Evolutionary conservation across 2,888 invertebrate genomes (phyloP).

Genomic region (Agriopis leucophaearia): DNA sequence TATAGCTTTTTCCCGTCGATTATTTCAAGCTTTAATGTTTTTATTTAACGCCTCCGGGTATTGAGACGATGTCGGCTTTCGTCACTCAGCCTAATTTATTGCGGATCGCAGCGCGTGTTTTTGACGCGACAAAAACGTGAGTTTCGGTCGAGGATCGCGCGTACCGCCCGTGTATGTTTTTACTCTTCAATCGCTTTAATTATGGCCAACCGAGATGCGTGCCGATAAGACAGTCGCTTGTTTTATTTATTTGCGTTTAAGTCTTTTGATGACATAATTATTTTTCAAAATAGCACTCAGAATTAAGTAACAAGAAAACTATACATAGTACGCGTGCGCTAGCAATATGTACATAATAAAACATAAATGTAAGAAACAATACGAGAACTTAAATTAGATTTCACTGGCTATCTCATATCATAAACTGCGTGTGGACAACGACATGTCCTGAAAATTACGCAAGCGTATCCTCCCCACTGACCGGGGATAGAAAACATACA

Average conservation of each 20-base stretch:
- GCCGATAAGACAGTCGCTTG: conserved; percentile 37
- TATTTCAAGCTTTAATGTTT: conserved; percentile 85
- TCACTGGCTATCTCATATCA: conserved; percentile 54
- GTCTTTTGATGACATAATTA: conserved; percentile 40
- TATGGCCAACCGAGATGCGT: conserved; percentile 67
- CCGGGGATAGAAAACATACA: conserved; percentile 77
- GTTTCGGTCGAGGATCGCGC: conserved; percentile 63
- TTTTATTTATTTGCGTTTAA: conserved; percentile 40
- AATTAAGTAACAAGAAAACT: no score
- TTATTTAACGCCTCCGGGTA: conserved; percentile 82
- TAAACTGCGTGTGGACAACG: conserved; percentile 66
- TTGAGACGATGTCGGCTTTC: conserved; percentile 82
- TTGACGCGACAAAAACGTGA: conserved; percentile 76
- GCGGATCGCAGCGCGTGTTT: conserved; percentile 75
- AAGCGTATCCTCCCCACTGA: conserved; percentile 64
- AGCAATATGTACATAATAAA: background rate
- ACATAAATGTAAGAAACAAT: conserved; percentile 13
- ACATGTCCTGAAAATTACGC: conserved; percentile 73
- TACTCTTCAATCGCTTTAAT: conserved; percentile 79
- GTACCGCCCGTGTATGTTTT: conserved; percentile 69
- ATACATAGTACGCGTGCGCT: background rate
- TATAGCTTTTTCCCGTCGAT: conserved; percentile 79
- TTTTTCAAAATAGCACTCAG: no score
- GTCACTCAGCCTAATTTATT: conserved; percentile 82
- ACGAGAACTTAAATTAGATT: conserved; percentile 27